Conservation (phyloP, 2,113 vertebrate species). For the Microtus oregoni region DNA sequence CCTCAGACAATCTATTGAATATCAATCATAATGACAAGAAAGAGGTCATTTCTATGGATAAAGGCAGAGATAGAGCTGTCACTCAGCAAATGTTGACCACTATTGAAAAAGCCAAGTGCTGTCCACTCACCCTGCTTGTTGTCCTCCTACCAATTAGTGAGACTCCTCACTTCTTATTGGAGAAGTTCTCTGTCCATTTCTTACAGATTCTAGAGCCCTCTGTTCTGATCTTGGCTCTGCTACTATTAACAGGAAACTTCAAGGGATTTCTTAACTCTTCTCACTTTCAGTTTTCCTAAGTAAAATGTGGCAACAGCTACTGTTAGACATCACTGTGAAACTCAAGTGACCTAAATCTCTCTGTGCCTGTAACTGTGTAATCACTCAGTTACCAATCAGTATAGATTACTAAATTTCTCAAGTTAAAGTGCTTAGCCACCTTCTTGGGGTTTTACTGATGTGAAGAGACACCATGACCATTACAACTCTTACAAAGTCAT, state of each 20-base stretch:
- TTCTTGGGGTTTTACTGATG: neutral
- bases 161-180: no score
- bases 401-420: neutral
- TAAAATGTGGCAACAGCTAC: neutral
- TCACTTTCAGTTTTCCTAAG: neutral
- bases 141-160: neutral
- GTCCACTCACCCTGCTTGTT: neutral
- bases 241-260: neutral
- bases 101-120: neutral
- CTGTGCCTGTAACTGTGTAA: neutral
- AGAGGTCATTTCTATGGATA: neutral
- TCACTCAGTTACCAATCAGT: neutral
- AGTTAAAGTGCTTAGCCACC: neutral
- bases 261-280: neutral
- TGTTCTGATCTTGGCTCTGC: neutral
- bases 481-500: neutral
- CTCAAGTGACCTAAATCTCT: neutral
- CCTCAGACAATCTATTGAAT: neutral
- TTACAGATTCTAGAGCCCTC: neutral
- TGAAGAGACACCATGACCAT: neutral
- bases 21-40: neutral
- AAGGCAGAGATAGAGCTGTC: neutral
- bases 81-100: neutral
- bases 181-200: neutral
- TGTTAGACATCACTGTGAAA: neutral